Percentiles rank a stretch among this genome's conserved stretches.
Evolutionary conservation across 2,113 vertebrate genomes (phyloP).

Genomic region (Symphodus melops): DNA sequence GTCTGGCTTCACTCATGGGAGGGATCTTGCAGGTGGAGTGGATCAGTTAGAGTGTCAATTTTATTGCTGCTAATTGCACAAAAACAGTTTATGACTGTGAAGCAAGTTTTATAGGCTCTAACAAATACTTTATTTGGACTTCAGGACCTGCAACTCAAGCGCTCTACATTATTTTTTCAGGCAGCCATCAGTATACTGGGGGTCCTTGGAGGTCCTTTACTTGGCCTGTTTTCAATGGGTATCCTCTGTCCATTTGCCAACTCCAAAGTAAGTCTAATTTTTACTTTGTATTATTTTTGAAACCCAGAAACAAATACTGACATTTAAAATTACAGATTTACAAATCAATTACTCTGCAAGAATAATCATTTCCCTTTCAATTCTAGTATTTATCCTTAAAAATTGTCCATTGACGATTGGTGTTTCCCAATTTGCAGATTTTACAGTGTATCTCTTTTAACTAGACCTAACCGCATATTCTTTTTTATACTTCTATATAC

Average conservation of each 20-base stretch:
- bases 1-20: slow-evolving; percentile 82
- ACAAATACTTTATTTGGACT: neutral
- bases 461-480: neutral
- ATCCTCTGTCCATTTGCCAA: slow-evolving; percentile 84
- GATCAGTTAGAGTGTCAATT: neutral
- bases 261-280: slow-evolving; percentile 76
- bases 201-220: slow-evolving; percentile 83
- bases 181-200: slow-evolving; percentile 82
- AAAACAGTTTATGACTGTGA: neutral
- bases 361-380: no score
- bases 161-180: slow-evolving; percentile 57
- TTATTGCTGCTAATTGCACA: neutral
- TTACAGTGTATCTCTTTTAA: no score
- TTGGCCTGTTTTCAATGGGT: slow-evolving; percentile 85
- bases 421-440: no score
- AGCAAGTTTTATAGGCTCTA: neutral
- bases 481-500: no score
- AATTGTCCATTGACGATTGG: neutral
- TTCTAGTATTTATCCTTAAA: neutral
- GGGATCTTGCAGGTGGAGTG: slow-evolving; percentile 82
- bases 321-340: no score
- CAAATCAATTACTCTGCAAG: no score
- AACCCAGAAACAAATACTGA: neutral
- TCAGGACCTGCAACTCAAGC: neutral
- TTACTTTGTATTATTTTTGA: neutral